Conservation (phyloP, 2,797 vertebrate genomes). For the Potorous gilbertii region DNA sequence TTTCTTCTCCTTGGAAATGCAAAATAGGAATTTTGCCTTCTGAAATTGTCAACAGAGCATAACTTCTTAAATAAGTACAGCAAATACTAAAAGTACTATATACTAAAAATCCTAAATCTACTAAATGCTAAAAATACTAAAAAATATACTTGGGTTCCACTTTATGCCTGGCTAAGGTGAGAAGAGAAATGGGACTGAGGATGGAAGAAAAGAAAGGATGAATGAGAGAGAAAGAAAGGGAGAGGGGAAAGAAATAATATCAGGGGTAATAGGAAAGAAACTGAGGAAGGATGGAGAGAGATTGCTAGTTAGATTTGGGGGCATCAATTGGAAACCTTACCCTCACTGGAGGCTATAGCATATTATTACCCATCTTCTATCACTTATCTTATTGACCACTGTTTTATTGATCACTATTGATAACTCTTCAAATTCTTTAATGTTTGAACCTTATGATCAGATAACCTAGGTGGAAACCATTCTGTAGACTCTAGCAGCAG, state of each 20-base stretch:
- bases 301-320: background rate
- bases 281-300: background rate
- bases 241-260: background rate
- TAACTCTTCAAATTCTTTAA: background rate
- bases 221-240: background rate
- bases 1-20: background rate
- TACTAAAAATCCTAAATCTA: background rate
- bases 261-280: background rate
- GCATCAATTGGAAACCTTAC: background rate
- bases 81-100: background rate
- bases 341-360: background rate
- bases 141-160: background rate
- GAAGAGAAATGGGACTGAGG: background rate
- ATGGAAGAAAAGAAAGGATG: background rate
- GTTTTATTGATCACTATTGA: background rate
- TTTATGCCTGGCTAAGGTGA: background rate
- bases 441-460: background rate
- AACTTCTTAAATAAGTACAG: background rate
- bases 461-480: background rate
- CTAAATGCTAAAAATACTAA: background rate
- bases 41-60: background rate
- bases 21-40: background rate
- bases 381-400: background rate
- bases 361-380: background rate
- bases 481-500: background rate